Evolutionary conservation across 2,888 invertebrate genomes (phyloP).

Genomic region (Lathronympha strigana): DNA sequence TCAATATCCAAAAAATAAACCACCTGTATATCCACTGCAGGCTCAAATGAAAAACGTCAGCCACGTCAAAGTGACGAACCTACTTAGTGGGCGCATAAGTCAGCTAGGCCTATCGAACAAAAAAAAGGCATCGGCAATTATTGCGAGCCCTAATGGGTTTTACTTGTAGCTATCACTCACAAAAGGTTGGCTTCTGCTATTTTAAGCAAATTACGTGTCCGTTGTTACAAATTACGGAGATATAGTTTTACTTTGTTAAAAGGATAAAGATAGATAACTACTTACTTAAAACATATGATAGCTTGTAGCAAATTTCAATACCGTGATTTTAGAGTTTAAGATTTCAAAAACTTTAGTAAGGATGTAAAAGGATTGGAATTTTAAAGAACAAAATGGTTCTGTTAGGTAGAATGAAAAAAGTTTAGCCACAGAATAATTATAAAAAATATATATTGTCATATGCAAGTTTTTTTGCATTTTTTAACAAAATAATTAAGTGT

Average conservation of each 20-base stretch:
- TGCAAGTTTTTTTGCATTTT: too few species aligned
- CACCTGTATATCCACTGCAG: constrained; percentile 55
- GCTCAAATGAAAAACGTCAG: constrained; percentile 69
- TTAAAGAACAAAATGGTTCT: too few species aligned
- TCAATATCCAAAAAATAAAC: constrained; percentile 44
- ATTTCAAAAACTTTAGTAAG: too few species aligned
- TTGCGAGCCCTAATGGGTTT: constrained; percentile 79
- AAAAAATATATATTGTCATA: too few species aligned
- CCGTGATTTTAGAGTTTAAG: neutral
- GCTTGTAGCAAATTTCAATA: neutral
- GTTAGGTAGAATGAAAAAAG: too few species aligned
- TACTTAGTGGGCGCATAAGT: constrained; percentile 75
- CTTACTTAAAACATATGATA: neutral
- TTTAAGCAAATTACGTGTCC: constrained; percentile 30
- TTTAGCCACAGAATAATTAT: too few species aligned
- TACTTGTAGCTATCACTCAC: constrained; percentile 67
- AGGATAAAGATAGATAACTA: neutral
- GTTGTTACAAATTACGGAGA: neutral
- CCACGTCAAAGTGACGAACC: constrained; percentile 75
- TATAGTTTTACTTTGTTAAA: neutral
- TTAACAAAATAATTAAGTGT: too few species aligned
- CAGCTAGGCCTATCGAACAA: constrained; percentile 71
- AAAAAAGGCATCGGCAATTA: constrained; percentile 75
- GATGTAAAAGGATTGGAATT: too few species aligned
- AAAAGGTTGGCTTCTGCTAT: constrained; percentile 59